These are phyloP conservation scores for Chamaea fasciata DNA, from an alignment of 2,113 vertebrate genomes.

Conservation along the genomic window DNA sequence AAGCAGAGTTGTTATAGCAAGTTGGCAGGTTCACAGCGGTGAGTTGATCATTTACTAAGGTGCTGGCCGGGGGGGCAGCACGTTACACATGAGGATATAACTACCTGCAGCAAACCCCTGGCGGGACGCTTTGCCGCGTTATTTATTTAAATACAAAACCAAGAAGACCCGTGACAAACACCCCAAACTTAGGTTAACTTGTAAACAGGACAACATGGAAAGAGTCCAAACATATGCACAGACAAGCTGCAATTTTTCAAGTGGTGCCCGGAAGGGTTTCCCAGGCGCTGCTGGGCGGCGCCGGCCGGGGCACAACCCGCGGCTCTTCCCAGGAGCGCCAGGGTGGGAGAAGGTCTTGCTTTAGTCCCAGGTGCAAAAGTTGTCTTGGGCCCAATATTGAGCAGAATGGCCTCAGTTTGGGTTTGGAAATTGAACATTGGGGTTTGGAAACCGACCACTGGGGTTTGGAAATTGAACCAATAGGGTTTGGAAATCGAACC, in stretches of 20 bases:
- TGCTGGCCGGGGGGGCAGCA: conserved; percentile 70
- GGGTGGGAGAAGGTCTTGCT: background rate
- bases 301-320: background rate
- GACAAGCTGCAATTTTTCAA: conserved; percentile 86
- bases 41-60: conserved; percentile 80
- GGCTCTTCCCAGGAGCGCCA: background rate
- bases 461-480: background rate
- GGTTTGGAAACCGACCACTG: background rate
- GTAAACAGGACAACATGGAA: conserved; percentile 92
- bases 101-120: conserved; percentile 72
- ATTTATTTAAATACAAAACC: conserved; percentile 87
- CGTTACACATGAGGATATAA: conserved; percentile 77
- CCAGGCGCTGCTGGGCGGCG: conserved; percentile 46
- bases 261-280: conserved; percentile 11
- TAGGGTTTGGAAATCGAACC: background rate
- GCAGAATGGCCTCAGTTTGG: background rate
- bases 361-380: conserved; percentile 40
- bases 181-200: conserved; percentile 88
- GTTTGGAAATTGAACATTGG: background rate
- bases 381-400: conserved; percentile 40
- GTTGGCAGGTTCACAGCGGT: conserved; percentile 88
- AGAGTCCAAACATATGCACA: conserved; percentile 81
- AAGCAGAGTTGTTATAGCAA: conserved; percentile 93
- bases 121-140: conserved; percentile 70
- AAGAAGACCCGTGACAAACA: conserved; percentile 89